A percentile compares a stretch with the other conserved stretches of the same genome.
Conservation (phyloP, 2,888 invertebrate species). For the Lasioglossum leucozonium region DNA sequence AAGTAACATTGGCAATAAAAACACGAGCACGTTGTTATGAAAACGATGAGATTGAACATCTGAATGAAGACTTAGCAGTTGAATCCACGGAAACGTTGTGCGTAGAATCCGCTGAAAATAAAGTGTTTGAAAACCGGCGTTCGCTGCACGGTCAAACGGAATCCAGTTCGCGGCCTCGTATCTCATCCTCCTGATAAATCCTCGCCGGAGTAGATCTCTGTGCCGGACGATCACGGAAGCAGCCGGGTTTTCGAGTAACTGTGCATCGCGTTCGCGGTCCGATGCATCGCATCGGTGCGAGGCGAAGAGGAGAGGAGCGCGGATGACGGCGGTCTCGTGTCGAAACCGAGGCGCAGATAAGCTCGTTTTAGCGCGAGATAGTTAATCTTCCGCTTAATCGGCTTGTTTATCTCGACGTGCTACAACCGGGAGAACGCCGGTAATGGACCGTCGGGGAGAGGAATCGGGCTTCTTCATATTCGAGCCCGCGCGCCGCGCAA, state of each 20-base stretch:
- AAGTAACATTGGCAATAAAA: too few relatives aligned
- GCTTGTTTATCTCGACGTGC: constrained; percentile 59
- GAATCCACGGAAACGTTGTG: too few relatives aligned
- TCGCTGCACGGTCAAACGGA: not conserved
- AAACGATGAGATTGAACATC: too few relatives aligned
- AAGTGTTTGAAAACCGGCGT: not conserved
- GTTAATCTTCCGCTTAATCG: constrained; percentile 62
- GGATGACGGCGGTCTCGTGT: constrained; percentile 39
- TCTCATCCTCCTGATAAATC: constrained; percentile 5
- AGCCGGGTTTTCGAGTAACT: constrained; percentile 40
- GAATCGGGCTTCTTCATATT: constrained; percentile 50
- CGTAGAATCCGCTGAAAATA: not conserved
- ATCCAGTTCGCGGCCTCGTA: not conserved
- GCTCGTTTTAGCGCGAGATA: constrained; percentile 57
- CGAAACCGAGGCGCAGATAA: constrained; percentile 58
- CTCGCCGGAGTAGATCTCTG: not conserved
- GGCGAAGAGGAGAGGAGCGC: constrained; percentile 24
- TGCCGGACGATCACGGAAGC: constrained; percentile 43
- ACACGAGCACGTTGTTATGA: too few relatives aligned
- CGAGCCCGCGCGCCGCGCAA: constrained; percentile 34
- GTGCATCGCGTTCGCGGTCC: constrained; percentile 40
- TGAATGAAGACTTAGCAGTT: too few relatives aligned
- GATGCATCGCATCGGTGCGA: constrained; percentile 23
- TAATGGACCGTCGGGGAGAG: constrained; percentile 45
- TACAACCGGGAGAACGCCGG: constrained; percentile 52